These are phyloP conservation scores for Cydia splendana DNA, from an alignment of 1,140 invertebrate species.

Conservation along the genomic window DNA sequence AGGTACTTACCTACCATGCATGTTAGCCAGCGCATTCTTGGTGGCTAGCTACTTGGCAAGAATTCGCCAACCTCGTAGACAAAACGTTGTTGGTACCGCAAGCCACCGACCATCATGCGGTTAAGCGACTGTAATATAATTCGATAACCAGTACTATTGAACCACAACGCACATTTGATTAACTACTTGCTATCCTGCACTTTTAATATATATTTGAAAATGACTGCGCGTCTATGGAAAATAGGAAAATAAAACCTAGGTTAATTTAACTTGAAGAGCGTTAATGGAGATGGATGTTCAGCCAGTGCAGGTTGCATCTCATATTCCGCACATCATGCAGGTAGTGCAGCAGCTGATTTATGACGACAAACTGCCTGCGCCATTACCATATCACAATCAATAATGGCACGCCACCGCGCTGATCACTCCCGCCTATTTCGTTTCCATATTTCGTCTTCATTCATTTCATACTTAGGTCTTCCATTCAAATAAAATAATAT, in stretches of 20 bases:
- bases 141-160: not conserved
- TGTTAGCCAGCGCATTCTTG: not conserved
- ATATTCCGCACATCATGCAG: constrained; percentile 11
- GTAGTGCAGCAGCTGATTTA: constrained; percentile 56
- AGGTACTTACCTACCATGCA: not conserved
- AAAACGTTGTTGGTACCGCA: constrained; percentile 11
- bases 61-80: constrained; percentile 10
- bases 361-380: constrained; percentile 50
- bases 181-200: not conserved
- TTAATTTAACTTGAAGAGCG: constrained; percentile 2
- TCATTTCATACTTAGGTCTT: not conserved
- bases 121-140: not conserved
- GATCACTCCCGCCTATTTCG: constrained; percentile 55
- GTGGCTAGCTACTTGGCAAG: constrained; percentile 1
- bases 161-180: not conserved
- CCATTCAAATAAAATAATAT: too few relatives aligned
- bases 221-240: not conserved
- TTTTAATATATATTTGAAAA: not conserved
- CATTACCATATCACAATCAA: constrained; percentile 69
- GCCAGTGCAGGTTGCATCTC: constrained; percentile 26
- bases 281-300: constrained; percentile 26
- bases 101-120: constrained; percentile 12
- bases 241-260: not conserved
- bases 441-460: constrained; percentile 6
- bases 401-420: constrained; percentile 51